phyloP scores from a whole-genome alignment of 2,888 invertebrate species.

The Drosophila maculinotata region DNA sequence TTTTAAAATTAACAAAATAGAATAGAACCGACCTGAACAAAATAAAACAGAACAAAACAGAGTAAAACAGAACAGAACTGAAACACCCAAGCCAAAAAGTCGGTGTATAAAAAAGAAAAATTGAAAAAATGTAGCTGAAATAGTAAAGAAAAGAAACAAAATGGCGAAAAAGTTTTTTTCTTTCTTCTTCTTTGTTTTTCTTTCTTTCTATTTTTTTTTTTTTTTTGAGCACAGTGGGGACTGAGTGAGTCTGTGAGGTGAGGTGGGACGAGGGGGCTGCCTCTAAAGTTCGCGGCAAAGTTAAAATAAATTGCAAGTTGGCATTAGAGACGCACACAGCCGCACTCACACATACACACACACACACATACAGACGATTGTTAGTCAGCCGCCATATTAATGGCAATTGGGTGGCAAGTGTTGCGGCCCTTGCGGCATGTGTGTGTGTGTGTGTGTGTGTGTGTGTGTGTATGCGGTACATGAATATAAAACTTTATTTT shows the following conservation, averaged over 20 bases:
- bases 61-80: constrained; percentile 4
- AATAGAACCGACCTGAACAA: constrained; percentile 5
- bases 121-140: constrained; percentile 68
- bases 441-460: constrained; percentile 61
- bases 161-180: constrained; percentile 66
- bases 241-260: not conserved
- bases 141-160: constrained; percentile 76
- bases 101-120: constrained; percentile 26
- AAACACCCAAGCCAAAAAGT: constrained; percentile 41
- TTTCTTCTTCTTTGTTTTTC: constrained; percentile 41
- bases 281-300: constrained; percentile 80
- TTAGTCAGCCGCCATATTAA: constrained; percentile 83
- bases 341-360: constrained; percentile 32
- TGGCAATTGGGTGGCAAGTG: constrained; percentile 83
- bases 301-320: constrained; percentile 78
- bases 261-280: constrained; percentile 28
- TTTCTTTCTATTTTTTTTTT: constrained; percentile 26
- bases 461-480: constrained; percentile 70
- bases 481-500: constrained; percentile 81
- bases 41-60: not conserved
- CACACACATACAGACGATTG: constrained; percentile 51
- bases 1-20: constrained; percentile 60
- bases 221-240: constrained; percentile 11
- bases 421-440: constrained; percentile 61
- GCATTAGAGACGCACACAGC: constrained; percentile 77